A percentile compares a stretch with the other conserved stretches of the same genome.
Conservation (phyloP, 1,140 invertebrate species). For the Dreissena rostriformis region DNA sequence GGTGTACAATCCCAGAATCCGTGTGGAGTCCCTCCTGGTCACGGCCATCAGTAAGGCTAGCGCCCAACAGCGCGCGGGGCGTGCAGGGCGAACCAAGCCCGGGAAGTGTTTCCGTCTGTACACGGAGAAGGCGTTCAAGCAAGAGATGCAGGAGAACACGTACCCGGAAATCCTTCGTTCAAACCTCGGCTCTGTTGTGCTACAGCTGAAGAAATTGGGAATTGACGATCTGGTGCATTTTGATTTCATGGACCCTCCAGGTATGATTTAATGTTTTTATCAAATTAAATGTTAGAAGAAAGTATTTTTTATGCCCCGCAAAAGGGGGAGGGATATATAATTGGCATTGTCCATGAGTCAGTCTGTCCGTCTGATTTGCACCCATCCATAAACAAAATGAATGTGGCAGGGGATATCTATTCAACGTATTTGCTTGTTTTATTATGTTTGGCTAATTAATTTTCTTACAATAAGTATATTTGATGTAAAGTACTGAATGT, state of each 20-base stretch:
- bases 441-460: too few relatives aligned
- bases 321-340: too few relatives aligned
- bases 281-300: too few relatives aligned
- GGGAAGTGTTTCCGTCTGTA: constrained; percentile 99
- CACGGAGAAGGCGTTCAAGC: constrained; percentile 99
- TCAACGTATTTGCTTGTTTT: too few relatives aligned
- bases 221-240: constrained; percentile 99
- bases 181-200: constrained; percentile 97
- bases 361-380: too few relatives aligned
- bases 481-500: too few relatives aligned
- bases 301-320: too few relatives aligned
- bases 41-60: constrained; percentile 99
- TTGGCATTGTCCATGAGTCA: too few relatives aligned
- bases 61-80: constrained; percentile 98
- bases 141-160: constrained; percentile 99
- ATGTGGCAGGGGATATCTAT: too few relatives aligned
- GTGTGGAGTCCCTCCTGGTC: constrained; percentile 98
- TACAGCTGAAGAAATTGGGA: constrained; percentile 99
- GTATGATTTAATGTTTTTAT: constrained; percentile 70
- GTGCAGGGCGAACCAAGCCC: constrained; percentile 97
- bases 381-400: too few relatives aligned
- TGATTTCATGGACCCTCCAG: constrained; percentile 99
- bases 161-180: constrained; percentile 99
- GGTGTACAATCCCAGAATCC: constrained; percentile 98
- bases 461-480: too few relatives aligned